Conservation (phyloP, 2,113 vertebrate genomes). For the Sinocyclocheilus rhinocerous region DNA sequence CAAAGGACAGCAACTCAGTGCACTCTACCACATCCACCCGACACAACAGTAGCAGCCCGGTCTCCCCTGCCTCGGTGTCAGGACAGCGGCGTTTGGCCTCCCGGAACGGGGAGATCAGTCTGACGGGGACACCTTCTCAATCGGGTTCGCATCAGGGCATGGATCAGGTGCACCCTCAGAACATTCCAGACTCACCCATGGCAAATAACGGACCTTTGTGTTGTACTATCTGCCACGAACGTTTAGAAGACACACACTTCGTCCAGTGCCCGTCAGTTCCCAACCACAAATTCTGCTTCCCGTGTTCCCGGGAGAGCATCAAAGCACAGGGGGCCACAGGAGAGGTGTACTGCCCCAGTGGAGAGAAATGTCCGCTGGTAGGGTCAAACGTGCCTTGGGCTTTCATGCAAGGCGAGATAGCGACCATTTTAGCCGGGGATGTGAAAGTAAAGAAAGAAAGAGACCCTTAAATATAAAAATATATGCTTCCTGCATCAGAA, state of each 20-base stretch:
- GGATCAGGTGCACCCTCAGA: slow-evolving; percentile 87
- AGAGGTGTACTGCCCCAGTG: slow-evolving; percentile 91
- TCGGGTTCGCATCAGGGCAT: slow-evolving; percentile 80
- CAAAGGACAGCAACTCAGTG: slow-evolving; percentile 86
- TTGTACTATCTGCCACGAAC: slow-evolving; percentile 94
- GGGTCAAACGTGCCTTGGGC: slow-evolving; percentile 94
- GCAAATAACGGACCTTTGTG: slow-evolving; percentile 89
- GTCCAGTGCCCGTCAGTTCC: slow-evolving; percentile 91
- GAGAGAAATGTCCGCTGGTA: slow-evolving; percentile 91
- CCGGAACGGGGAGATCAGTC: slow-evolving; percentile 85
- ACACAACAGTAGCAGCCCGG: slow-evolving; percentile 88
- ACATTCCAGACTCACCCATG: slow-evolving; percentile 91
- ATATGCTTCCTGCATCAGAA: slow-evolving; percentile 52
- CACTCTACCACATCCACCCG: slow-evolving; percentile 83
- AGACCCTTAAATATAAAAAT: slow-evolving; percentile 79
- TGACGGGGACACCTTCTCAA: slow-evolving; percentile 83
- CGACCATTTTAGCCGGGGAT: slow-evolving; percentile 90
- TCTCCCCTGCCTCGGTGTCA: slow-evolving; percentile 85
- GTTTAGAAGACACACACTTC: slow-evolving; percentile 93
- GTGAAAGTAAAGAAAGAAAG: slow-evolving; percentile 81
- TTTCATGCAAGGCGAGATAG: slow-evolving; percentile 93
- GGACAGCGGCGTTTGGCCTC: slow-evolving; percentile 86
- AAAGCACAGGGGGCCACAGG: slow-evolving; percentile 91
- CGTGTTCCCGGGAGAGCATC: slow-evolving; percentile 91
- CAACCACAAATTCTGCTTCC: slow-evolving; percentile 93